phyloP scores from a whole-genome alignment of 1,140 invertebrate genomes.

The Drosophila yakuba region DNA sequence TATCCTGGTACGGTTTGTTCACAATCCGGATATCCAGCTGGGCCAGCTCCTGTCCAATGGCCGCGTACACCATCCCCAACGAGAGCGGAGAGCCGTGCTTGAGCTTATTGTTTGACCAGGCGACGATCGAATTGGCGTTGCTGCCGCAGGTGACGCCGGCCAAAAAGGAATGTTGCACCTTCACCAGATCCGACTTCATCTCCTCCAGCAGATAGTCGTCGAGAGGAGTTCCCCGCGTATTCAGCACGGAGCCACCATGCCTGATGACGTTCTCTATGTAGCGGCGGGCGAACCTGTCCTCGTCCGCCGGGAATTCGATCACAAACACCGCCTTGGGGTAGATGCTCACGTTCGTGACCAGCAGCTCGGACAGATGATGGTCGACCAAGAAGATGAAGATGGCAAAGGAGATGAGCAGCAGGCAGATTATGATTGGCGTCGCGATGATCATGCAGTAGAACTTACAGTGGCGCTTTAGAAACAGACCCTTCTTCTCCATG shows the following conservation, averaged over 20 bases:
- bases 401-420: not conserved
- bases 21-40: conserved; percentile 20
- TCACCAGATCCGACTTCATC: not conserved
- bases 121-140: conserved; percentile 65
- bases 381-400: not conserved
- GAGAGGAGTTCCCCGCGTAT: not conserved
- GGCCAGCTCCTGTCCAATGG: conserved; percentile 67
- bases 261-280: not conserved
- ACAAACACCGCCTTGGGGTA: not conserved
- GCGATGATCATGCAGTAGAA: not conserved
- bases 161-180: conserved; percentile 72
- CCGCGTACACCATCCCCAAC: conserved; percentile 87
- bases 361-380: accelerated
- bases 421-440: conserved; percentile 8
- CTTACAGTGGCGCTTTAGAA: not conserved
- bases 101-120: conserved; percentile 88
- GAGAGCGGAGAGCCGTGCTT: conserved; percentile 88
- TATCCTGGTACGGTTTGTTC: conserved; percentile 31
- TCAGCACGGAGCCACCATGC: not conserved
- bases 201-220: not conserved
- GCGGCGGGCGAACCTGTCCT: not conserved
- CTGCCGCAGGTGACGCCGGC: conserved; percentile 84
- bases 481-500: conserved; percentile 27
- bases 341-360: not conserved
- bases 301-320: not conserved